Evolutionary conservation across 2,888 invertebrate genomes (phyloP), one percentile per base, ranked within the genome.

Genomic region (Cheilosia pagana): DNA sequence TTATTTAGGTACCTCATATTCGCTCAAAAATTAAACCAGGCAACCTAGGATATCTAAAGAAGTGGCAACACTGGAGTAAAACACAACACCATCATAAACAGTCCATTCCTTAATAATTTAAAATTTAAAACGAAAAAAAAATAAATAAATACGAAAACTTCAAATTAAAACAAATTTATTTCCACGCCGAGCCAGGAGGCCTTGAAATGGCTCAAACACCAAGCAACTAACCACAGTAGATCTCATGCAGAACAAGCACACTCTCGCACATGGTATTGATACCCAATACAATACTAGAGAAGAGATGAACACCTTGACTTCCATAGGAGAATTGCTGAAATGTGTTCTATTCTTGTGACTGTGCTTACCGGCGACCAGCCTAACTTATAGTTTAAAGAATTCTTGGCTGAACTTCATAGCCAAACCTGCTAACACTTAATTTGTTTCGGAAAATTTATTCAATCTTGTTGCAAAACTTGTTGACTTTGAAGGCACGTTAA

Each of bases 261-360:
- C 35, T 35, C 12, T 35, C 35, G 3, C 35, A 53, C 25, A 53
- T 19, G 19, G 67, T 41, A 53, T 60, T n/a, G 8, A 35, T 43
- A 23, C 50, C 50, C 63, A 70, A 62, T 52, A 53, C 16, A 45
- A 25, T 52, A n/a, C 23, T 39, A 68, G 25, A 53, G 45, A 75
- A 72, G 81, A 86, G 86, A 81, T 81, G 86, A 81, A 63, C 81
- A 86, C 86, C 86, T 86, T 86, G 86, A 86, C 86, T 86, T 53
- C 85, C 81, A 86, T 83, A 48, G 12, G 60, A 35, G 50, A 79
- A 81, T 76, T 65, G 52, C 68, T 81, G 28, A 72, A 77, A 67
- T 52, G 31, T 76, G 65, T 85, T 81, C 79, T 85, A 75, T 79
- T 79, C 75, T 79, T 63, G 50, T 60, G 28, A 50, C 10, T 35